Evolutionary conservation across 2,797 vertebrate genomes (phyloP), one percentile per base, ranked within the genome.

Genomic region (Cyprinella venusta): DNA sequence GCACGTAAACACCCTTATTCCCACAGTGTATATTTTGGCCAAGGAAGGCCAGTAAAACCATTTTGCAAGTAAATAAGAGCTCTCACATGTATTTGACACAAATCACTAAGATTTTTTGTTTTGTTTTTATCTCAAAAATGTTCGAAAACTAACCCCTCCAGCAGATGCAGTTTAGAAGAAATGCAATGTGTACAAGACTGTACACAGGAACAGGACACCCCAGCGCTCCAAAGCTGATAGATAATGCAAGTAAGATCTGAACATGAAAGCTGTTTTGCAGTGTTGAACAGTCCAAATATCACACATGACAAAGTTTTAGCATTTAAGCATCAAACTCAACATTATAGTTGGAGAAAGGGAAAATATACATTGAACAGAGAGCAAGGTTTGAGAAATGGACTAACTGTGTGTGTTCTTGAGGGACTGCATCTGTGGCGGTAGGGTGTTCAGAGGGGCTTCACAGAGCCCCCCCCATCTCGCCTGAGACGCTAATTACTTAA

Each of bases 401-500:
- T 42, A 69, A 59, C 40, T 18, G 50, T 54, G 75, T 79, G 38
- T 69, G 59, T 59, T 42, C 42, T 79, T 33, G 52, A 67, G 61
- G 75, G 65, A 48, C 88, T 90, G 91, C 88, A 90, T 93, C 88
- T 93, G 89, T 90, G 90, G 91, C 90, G 89, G 90, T 92, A 92
- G 91, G 90, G 88, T 76, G 90, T 89, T 90, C 91, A 89, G 92
- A 90, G 89, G 86, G 89, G 89, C 83, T 91, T 90, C 92, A 88
- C 64, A 89, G 92, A 93, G 92, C 90, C 92, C 81, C 92, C 81
- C 13, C 54, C 90, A 91, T 88, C 89, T 93, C 91, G 90, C 91
- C 88, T 87, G 91, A 93, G 93, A 94, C 92, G 93, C 93, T 95
- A 95, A 95, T 96, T 95, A 96, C 94, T 93, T 96, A 91, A 88